A percentile compares a stretch with the other conserved stretches of the same genome.
Evolutionary conservation across 2,888 invertebrate species (phyloP).

Genomic region (Macropis europaea): DNA sequence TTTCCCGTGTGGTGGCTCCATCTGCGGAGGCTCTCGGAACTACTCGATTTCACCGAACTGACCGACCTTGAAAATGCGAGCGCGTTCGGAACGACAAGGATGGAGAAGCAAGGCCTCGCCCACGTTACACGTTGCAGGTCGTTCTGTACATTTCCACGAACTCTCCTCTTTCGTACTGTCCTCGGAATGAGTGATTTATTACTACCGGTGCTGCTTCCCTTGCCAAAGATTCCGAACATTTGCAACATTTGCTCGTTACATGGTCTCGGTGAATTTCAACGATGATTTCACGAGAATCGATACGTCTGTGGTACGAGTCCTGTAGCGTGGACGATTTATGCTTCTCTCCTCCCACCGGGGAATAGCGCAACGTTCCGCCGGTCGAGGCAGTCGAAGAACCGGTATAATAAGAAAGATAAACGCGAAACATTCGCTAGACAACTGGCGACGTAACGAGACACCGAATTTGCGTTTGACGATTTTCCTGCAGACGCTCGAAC

Average conservation of each 20-base stretch:
- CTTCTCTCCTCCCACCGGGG: conserved; percentile 17
- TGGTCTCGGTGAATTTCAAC: no score
- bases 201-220: no score
- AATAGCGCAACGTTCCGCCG: conserved; percentile 28
- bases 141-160: conserved; percentile 1
- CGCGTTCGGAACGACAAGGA: conserved; percentile 61
- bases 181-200: neutral
- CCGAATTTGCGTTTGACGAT: neutral
- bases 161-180: neutral
- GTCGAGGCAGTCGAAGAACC: conserved; percentile 42
- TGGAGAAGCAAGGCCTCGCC: conserved; percentile 60
- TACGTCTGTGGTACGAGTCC: conserved; percentile 26
- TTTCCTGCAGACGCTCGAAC: no score
- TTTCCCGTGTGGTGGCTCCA: conserved; percentile 62
- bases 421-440: conserved; percentile 48
- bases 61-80: conserved; percentile 77
- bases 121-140: conserved; percentile 66
- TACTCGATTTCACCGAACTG: conserved; percentile 61
- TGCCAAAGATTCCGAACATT: no score
- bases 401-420: conserved; percentile 54
- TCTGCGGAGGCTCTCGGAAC: conserved; percentile 34
- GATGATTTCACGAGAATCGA: no score
- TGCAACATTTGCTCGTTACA: no score
- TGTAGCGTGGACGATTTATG: conserved; percentile 37
- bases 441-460: conserved; percentile 1